These are phyloP conservation scores for Kuschelorhynchus macadamiae DNA, from an alignment of 2,888 invertebrate genomes.

Conservation along the genomic window DNA sequence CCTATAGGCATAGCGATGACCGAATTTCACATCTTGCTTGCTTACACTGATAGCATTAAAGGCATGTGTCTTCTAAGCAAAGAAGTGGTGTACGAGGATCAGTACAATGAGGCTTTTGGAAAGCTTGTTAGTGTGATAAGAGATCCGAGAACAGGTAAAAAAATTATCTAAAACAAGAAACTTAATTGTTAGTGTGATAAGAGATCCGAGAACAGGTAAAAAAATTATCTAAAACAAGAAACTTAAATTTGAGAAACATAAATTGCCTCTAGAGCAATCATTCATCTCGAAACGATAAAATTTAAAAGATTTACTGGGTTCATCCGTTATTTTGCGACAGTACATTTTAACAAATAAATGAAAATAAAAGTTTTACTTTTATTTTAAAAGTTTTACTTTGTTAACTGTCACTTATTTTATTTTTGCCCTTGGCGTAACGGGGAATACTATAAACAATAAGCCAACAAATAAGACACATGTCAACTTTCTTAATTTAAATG, in stretches of 20 bases:
- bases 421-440: no score
- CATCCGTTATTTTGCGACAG: no score
- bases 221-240: slow-evolving; percentile 13
- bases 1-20: slow-evolving; percentile 87
- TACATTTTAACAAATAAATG: no score
- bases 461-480: no score
- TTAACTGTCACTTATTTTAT: no score
- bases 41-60: slow-evolving; percentile 87
- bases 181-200: slow-evolving; percentile 83
- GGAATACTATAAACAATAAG: neutral
- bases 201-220: slow-evolving; percentile 79
- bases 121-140: slow-evolving; percentile 84
- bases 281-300: no score
- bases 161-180: slow-evolving; percentile 13
- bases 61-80: slow-evolving; percentile 89
- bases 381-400: no score
- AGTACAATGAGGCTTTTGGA: slow-evolving; percentile 85
- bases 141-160: slow-evolving; percentile 78
- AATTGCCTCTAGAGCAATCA: no score
- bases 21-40: slow-evolving; percentile 89
- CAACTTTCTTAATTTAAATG: no score
- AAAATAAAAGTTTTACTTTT: no score
- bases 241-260: no score
- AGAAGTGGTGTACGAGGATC: slow-evolving; percentile 88
- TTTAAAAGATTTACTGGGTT: no score